Conservation (phyloP, 1,140 invertebrate species). For the Teleogryllus occipitalis region DNA sequence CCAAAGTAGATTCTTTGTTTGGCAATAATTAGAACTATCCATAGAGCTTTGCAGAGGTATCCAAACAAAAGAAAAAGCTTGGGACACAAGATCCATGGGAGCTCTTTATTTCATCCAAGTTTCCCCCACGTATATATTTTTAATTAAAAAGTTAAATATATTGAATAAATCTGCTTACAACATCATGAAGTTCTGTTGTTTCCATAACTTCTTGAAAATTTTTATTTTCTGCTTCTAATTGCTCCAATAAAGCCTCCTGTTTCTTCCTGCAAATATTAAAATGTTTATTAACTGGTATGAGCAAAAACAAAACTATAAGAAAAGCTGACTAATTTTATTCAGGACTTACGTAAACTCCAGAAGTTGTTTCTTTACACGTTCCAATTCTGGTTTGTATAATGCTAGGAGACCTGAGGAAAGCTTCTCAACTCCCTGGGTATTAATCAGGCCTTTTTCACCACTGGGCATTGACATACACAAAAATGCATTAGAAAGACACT, state of each 20-base stretch:
- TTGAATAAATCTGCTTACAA: conserved; percentile 28
- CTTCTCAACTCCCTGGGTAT: conserved; percentile 29
- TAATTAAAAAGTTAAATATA: background rate
- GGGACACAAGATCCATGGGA: too few relatives aligned
- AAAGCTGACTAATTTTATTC: too few relatives aligned
- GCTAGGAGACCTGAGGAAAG: conserved; percentile 33
- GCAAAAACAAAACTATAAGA: too few relatives aligned
- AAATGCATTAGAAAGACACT: background rate
- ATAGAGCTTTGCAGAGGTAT: too few relatives aligned
- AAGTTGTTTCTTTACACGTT: conserved; percentile 35
- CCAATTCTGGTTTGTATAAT: conserved; percentile 33
- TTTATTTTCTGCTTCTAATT: conserved; percentile 37
- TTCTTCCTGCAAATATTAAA: conserved; percentile 31
- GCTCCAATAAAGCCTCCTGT: conserved; percentile 33
- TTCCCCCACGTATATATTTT: too few relatives aligned
- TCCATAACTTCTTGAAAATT: conserved; percentile 34
- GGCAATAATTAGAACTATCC: too few relatives aligned
- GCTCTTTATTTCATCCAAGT: too few relatives aligned
- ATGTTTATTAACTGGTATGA: too few relatives aligned
- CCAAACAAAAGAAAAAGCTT: too few relatives aligned
- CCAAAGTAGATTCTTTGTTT: too few relatives aligned
- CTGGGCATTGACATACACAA: background rate
- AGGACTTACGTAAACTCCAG: conserved; percentile 35
- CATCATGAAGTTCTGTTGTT: conserved; percentile 34
- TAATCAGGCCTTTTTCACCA: background rate